Evolutionary conservation across 2,888 invertebrate species (phyloP).

Genomic region (Sicus ferrugineus): DNA sequence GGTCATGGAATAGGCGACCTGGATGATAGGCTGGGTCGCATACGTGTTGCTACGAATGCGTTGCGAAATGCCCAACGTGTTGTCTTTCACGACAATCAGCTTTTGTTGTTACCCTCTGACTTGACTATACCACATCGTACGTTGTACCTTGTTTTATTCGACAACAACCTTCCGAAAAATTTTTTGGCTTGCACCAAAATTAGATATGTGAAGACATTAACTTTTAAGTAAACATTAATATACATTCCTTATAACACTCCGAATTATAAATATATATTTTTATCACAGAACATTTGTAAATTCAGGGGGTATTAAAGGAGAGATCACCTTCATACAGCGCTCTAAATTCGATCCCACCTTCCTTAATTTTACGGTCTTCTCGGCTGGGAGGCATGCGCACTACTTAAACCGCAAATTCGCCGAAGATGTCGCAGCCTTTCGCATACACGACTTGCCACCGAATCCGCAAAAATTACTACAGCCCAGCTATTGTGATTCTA

Average conservation of each 20-base stretch:
- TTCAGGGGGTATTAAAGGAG: conserved; percentile 81
- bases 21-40: conserved; percentile 77
- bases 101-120: conserved; percentile 77
- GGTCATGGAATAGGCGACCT: conserved; percentile 81
- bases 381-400: conserved; percentile 73
- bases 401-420: conserved; percentile 76
- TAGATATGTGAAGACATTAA: conserved; percentile 71
- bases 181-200: conserved; percentile 87
- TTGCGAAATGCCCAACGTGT: conserved; percentile 65
- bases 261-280: background rate
- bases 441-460: conserved; percentile 76
- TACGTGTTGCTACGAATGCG: conserved; percentile 75
- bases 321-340: conserved; percentile 78
- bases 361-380: conserved; percentile 74
- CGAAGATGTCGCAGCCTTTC: conserved; percentile 75
- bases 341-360: conserved; percentile 87
- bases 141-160: conserved; percentile 83
- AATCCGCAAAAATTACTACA: conserved; percentile 67
- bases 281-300: conserved; percentile 71
- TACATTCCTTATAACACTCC: background rate
- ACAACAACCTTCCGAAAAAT: conserved; percentile 76
- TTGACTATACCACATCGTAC: conserved; percentile 78
- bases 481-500: conserved; percentile 71
- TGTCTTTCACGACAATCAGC: conserved; percentile 75
- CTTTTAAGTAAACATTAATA: conserved; percentile 72